Evolutionary conservation across 1,140 invertebrate species (phyloP), one percentile per base, ranked within the genome.

Genomic region (Augochlora pura): DNA sequence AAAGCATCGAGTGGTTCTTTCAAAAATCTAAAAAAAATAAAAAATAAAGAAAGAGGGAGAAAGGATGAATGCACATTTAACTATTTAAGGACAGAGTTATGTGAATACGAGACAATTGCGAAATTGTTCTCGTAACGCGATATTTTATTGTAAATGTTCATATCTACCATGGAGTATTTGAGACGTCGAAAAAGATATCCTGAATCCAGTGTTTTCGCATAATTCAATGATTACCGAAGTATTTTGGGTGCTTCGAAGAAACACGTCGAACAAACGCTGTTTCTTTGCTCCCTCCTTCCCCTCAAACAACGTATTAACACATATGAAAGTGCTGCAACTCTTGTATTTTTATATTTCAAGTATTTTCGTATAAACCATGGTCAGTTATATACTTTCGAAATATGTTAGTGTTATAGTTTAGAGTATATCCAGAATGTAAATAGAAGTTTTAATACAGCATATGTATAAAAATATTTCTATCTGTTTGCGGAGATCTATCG

Each of bases 291-390:
- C 39, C 42, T 6, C 39, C 39, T 7, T 10, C 39, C 9, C 7
- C 39, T 14, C 10, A 46, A 46, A 46, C 9, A 27, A 74, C 39
- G 38, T 42, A 52, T 79, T 79, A 42, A 42, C 42, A 70, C 54
- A 83, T 39, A 67, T 76, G 49, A n/a, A 71, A 67, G 49, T 84
- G 62, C 67, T 83, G 25, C 57, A 62, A 64, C 84, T 68, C 77
- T 75, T 80, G 76, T 76, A 83, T 83, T 83, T 83, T 84, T 83
- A 74, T 84, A 79, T 71, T 46, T 74, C 59, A 83, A 57, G 62
- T 81, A 82, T 84, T 84, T 84, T 66, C 39, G 69, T 82, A 73
- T 84, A 83, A 84, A 80, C 82, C 82, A 84, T 84, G 81, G 81
- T 83, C 54, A 66, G 72, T 74, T 83, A 39, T 52, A 52, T 73